phyloP scores from a whole-genome alignment of 2,797 vertebrate genomes.

The Eulemur coronatus region DNA sequence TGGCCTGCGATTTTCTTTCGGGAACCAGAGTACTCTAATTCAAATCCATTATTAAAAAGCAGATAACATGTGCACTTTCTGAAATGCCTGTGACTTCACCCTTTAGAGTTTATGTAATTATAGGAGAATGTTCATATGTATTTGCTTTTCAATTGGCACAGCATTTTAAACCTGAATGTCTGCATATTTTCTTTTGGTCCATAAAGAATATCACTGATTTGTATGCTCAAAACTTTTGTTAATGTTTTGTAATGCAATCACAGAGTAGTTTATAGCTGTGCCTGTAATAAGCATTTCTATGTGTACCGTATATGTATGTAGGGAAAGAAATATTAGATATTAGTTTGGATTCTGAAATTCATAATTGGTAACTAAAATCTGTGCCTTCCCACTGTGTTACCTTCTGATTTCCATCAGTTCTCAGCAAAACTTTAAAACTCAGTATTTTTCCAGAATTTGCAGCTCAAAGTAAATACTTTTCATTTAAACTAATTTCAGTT shows the following conservation, averaged over 20 bases:
- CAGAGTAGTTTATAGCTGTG: neutral
- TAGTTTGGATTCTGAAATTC: conserved; percentile 48
- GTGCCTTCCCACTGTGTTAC: neutral
- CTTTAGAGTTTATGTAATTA: conserved; percentile 81
- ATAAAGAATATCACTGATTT: conserved; percentile 81
- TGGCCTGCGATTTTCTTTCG: conserved; percentile 83
- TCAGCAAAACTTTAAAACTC: conserved; percentile 65
- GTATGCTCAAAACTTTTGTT: conserved; percentile 81
- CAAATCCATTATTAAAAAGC: conserved; percentile 82
- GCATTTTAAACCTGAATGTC: conserved; percentile 82
- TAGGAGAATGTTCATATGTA: conserved; percentile 84
- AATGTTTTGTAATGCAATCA: conserved; percentile 79
- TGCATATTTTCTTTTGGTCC: conserved; percentile 81
- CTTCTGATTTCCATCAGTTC: conserved; percentile 53
- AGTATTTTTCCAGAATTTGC: conserved; percentile 64
- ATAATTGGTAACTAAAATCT: conserved; percentile 64
- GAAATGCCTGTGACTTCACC: conserved; percentile 83
- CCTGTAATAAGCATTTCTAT: conserved; percentile 31
- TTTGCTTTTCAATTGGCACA: conserved; percentile 84
- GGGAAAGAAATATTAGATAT: conserved; percentile 6
- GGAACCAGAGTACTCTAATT: conserved; percentile 78
- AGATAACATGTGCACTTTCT: conserved; percentile 84
- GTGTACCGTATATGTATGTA: neutral
- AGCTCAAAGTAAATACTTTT: conserved; percentile 74
- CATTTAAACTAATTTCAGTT: conserved; percentile 75